Evolutionary conservation across 2,888 invertebrate species (phyloP).

Genomic region (Liposcelis brunnea): DNA sequence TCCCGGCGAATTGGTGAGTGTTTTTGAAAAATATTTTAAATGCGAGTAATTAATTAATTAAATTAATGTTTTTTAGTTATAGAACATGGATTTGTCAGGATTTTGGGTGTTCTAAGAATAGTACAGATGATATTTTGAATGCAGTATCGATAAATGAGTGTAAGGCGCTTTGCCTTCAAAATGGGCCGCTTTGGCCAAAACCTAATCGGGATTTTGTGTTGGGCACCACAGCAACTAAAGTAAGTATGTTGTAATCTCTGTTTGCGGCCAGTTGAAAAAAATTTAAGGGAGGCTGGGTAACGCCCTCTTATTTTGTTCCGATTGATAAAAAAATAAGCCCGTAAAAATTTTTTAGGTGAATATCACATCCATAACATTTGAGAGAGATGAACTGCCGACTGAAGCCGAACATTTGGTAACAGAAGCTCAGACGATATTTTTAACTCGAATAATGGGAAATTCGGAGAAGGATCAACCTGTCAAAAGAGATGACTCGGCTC

Average conservation of each 20-base stretch:
- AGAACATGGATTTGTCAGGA: not conserved
- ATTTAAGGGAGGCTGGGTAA: too few species aligned
- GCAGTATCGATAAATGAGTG: not conserved
- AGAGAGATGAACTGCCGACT: not conserved
- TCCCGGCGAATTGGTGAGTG: too few species aligned
- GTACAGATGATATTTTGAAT: not conserved
- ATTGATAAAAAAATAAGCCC: too few species aligned
- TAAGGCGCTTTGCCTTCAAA: not conserved
- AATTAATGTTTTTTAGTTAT: not conserved
- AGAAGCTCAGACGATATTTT: not conserved
- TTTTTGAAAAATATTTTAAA: not conserved
- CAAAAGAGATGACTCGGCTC: too few species aligned
- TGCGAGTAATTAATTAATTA: not conserved
- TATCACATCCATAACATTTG: not conserved
- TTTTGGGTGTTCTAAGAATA: not conserved
- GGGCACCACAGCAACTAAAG: not conserved
- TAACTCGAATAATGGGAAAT: not conserved
- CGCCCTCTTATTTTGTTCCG: too few species aligned
- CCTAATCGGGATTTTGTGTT: not conserved
- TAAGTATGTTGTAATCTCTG: too few species aligned
- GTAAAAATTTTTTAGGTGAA: constrained; percentile 2
- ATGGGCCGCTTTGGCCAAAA: not conserved
- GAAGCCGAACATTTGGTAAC: not conserved
- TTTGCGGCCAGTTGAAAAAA: too few species aligned
- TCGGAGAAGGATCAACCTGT: not conserved